Base-by-base conservation (phyloP, 2,888 invertebrate genomes). In the Oasisia sp. region DNA sequence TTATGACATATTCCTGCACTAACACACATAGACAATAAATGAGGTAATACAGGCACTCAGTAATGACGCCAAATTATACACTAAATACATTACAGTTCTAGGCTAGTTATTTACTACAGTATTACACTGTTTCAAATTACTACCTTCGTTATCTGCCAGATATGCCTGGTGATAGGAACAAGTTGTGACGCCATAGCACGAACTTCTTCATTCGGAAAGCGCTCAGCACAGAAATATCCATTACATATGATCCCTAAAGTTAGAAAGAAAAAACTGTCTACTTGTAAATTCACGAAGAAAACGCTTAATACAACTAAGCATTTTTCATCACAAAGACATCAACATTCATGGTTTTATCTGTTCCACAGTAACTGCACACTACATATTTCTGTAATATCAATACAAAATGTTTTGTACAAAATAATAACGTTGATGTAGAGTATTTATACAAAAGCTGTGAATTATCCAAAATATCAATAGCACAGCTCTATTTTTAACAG, bases 71-170 rank as follows among this genome's bases (percentile, higher is more conserved):
- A 50, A 50, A 50, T 50, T 0, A 50, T 50, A 50, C 8, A 12
- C 50, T 12, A 50, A 50, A 50, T 50, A 50, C 50, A 50, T 12
- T 50, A 50, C 38, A 50, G 50, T 50, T 9, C 14, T 50, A 38
- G 38, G 38, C 38, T 38, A 38, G 38, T 38, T 38, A 38, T 38
- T 4, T 38, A 38, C 38, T 50, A 50, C 50, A 14, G 8, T 11
- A 12, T 50, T 14, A 50, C 1, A 50, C 19, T 27, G 74, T 74
- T 74, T 74, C 74, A 74, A n/a, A 19, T 91, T 74, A 90, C 56
- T 0, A 97, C 96, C 97, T 98, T 98, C 0, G 98, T 98, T 95
- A 97, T 97, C 96, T 98, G 98, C 98, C 98, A 98, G 93, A 98
- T 96, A 32, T 97, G 96, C 93, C 98, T 97, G 0, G 98, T 98